phyloP scores from a whole-genome alignment of 2,113 vertebrate species.

The Prunella himalayana region DNA sequence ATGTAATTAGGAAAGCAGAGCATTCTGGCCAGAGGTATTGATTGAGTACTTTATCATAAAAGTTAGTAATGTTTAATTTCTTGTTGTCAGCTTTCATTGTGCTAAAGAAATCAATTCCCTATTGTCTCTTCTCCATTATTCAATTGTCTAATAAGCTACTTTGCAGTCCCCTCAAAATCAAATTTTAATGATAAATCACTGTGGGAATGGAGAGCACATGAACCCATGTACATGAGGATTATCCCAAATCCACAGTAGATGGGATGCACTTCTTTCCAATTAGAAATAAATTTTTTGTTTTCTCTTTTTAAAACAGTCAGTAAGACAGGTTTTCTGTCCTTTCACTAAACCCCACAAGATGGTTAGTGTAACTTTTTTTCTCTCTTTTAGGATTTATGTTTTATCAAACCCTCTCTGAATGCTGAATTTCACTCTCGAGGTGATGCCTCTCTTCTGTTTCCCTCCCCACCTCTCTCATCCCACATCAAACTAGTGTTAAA shows the following conservation, averaged over 20 bases:
- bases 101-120: conserved; percentile 42
- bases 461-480: neutral
- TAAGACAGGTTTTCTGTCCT: neutral
- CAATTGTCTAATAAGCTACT: conserved; percentile 34
- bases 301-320: neutral
- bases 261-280: neutral
- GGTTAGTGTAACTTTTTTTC: neutral
- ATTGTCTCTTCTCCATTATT: conserved; percentile 32
- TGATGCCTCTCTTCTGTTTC: neutral
- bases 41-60: neutral
- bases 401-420: neutral
- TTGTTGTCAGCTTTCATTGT: conserved; percentile 28
- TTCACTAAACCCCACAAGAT: neutral
- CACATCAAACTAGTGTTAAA: neutral
- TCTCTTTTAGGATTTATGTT: neutral
- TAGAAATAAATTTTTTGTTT: neutral
- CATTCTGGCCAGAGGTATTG: neutral
- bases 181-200: conserved; percentile 15
- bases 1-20: neutral
- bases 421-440: neutral
- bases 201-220: neutral
- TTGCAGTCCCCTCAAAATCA: conserved; percentile 15
- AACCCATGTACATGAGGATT: neutral
- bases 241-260: neutral
- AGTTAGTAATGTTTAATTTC: conserved; percentile 47